Conservation (phyloP, 2,888 invertebrate genomes). For the Neoaliturus tenellus region DNA sequence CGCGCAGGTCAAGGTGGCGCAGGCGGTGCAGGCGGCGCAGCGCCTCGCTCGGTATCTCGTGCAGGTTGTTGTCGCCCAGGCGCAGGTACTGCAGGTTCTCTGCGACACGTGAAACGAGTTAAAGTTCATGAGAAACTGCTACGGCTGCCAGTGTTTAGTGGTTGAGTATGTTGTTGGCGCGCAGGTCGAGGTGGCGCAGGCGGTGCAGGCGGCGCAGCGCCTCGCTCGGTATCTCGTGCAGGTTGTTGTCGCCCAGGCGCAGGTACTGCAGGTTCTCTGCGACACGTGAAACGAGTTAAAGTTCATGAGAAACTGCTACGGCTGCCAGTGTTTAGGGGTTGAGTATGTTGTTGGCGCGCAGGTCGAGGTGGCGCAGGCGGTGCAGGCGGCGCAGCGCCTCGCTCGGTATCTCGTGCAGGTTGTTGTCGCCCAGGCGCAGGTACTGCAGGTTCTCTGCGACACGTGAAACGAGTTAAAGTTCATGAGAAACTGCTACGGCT, state of each 20-base stretch:
- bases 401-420: conserved; percentile 89
- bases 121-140: too few species aligned
- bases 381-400: conserved; percentile 89
- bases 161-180: conserved; percentile 92
- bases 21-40: conserved; percentile 88
- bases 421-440: conserved; percentile 91
- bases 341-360: conserved; percentile 93
- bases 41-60: conserved; percentile 90
- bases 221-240: conserved; percentile 90
- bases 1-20: conserved; percentile 91
- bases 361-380: conserved; percentile 90
- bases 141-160: too few species aligned
- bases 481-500: conserved; percentile 91
- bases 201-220: conserved; percentile 89
- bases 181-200: conserved; percentile 90
- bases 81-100: conserved; percentile 94
- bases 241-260: conserved; percentile 91
- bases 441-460: conserved; percentile 90
- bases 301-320: too few species aligned
- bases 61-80: conserved; percentile 91
- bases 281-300: too few species aligned
- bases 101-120: conserved; percentile 70
- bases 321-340: too few species aligned
- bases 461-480: conserved; percentile 91
- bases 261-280: conserved; percentile 93